Conservation (phyloP, 2,797 vertebrate species). For the Microctenopoma steveboyesi region DNA sequence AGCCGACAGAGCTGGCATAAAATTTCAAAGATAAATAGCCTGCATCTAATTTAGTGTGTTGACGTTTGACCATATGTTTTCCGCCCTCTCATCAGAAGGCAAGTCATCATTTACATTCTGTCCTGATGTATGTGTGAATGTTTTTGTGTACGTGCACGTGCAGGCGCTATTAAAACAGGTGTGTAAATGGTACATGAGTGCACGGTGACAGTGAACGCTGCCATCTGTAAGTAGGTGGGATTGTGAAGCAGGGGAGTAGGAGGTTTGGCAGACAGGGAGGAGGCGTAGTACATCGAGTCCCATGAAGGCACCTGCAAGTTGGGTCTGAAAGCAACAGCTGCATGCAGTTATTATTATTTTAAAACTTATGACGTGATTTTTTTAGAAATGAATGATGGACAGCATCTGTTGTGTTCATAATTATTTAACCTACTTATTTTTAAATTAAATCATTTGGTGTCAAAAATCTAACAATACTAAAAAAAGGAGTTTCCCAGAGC, state of each 20-base stretch:
- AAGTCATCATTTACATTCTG: constrained; percentile 20
- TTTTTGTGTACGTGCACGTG: constrained; percentile 1
- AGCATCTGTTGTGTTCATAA: no score
- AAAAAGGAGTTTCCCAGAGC: no score
- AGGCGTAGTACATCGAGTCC: constrained; percentile 38
- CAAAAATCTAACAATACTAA: no score
- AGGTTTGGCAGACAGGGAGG: constrained; percentile 46
- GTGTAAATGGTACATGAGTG: constrained; percentile 2
- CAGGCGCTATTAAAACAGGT: constrained; percentile 17
- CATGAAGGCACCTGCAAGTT: constrained; percentile 48
- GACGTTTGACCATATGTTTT: constrained; percentile 37
- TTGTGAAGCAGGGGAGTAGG: constrained; percentile 52
- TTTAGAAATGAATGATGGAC: no score
- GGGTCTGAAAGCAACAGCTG: constrained; percentile 29
- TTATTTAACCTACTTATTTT: no score
- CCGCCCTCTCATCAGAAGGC: constrained; percentile 24
- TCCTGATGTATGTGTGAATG: constrained; percentile 19
- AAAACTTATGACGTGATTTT: no score
- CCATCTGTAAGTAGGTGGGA: constrained; percentile 72
- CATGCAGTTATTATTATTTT: not conserved
- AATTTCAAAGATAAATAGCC: constrained; percentile 34
- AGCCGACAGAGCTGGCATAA: constrained; percentile 10
- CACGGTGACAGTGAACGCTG: constrained; percentile 27
- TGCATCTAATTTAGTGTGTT: constrained; percentile 23
- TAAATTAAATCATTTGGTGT: no score